Evolutionary conservation across 2,797 vertebrate genomes (phyloP).

Genomic region (Acrossocheilus wenchowensis): DNA sequence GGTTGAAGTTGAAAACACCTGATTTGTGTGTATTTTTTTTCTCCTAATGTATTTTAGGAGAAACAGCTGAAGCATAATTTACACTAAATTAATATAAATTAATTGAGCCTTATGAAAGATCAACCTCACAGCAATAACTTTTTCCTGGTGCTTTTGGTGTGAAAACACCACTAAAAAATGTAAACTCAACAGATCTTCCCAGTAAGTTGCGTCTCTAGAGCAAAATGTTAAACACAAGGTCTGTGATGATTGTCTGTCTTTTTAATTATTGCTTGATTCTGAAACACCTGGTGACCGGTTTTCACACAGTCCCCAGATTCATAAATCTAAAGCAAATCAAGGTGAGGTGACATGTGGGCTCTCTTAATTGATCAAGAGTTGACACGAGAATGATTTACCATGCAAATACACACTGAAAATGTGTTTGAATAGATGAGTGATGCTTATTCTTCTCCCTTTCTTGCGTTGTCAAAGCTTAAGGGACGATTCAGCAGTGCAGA

Average conservation of each 20-base stretch:
- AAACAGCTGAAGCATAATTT: not conserved
- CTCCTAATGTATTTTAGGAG: not conserved
- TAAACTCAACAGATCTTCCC: not conserved
- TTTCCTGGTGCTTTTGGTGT: not conserved
- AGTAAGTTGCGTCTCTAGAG: not conserved
- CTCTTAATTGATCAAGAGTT: not conserved
- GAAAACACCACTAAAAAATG: not conserved
- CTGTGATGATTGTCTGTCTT: not conserved
- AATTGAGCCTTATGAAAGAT: not conserved
- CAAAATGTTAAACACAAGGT: not conserved
- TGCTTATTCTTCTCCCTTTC: not conserved
- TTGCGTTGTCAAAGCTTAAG: slow-evolving; percentile 9
- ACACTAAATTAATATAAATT: not conserved
- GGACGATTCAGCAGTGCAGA: slow-evolving; percentile 14
- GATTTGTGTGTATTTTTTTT: not conserved
- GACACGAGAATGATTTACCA: not conserved
- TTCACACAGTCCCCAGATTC: slow-evolving; percentile 1
- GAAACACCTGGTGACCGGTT: slow-evolving; percentile 7
- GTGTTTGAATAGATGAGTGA: not conserved
- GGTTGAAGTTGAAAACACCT: not conserved
- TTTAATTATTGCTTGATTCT: not conserved
- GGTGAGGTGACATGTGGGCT: not conserved
- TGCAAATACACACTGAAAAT: not conserved
- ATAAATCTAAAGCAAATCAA: slow-evolving; percentile 31
- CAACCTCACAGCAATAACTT: not conserved